Conservation (phyloP, 2,113 vertebrate species). For the Lonchura striata region DNA sequence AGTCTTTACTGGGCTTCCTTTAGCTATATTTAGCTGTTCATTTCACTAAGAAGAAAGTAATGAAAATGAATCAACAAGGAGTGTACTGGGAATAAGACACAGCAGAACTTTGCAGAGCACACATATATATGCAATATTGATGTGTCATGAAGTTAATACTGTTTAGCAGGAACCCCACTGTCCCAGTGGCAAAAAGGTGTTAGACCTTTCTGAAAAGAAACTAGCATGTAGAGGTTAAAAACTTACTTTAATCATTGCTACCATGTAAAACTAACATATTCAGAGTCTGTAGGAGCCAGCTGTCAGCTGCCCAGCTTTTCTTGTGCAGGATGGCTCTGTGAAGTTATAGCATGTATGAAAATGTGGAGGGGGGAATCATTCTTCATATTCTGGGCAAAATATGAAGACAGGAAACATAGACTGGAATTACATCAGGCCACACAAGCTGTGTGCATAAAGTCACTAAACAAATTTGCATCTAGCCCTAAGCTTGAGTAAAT, state of each 20-base stretch:
- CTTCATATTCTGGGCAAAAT: slow-evolving; percentile 30
- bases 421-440: slow-evolving; percentile 25
- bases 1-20: neutral
- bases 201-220: neutral
- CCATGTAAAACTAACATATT: neutral
- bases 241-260: neutral
- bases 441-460: neutral
- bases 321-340: neutral
- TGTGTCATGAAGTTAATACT: neutral
- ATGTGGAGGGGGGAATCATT: neutral
- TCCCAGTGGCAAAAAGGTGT: neutral
- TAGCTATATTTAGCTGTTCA: neutral
- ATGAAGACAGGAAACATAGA: slow-evolving; percentile 17
- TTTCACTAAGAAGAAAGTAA: neutral
- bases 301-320: slow-evolving; percentile 31
- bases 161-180: neutral
- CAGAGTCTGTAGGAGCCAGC: neutral
- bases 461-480: slow-evolving; percentile 41
- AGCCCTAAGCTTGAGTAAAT: slow-evolving; percentile 36
- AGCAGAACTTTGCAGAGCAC: neutral
- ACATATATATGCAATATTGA: neutral
- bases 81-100: neutral
- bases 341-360: neutral
- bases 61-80: neutral
- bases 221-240: neutral